phyloP scores from a whole-genome alignment of 2,113 vertebrate genomes.

The Butorides virescens region DNA sequence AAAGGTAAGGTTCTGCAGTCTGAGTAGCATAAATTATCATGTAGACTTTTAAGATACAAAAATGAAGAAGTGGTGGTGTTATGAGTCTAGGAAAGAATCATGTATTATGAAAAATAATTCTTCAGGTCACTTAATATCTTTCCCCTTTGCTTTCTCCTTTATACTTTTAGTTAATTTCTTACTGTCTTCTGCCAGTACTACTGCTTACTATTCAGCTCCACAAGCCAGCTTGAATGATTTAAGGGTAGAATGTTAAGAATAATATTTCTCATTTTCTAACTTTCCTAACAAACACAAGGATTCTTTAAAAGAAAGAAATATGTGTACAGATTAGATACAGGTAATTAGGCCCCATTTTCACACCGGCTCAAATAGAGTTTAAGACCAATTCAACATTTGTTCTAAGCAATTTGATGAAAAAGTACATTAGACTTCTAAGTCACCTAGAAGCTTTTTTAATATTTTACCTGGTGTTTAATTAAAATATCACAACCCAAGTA shows the following conservation, averaged over 20 bases:
- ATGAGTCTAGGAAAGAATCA: neutral
- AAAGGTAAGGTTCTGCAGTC: neutral
- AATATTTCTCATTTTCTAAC: neutral
- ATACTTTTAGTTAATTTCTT: neutral
- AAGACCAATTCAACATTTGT: neutral
- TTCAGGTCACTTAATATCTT: neutral
- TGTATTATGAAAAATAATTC: neutral
- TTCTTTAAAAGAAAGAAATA: neutral
- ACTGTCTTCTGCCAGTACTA: neutral
- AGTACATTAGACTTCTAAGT: neutral
- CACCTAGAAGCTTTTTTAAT: neutral
- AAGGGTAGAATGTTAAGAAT: neutral
- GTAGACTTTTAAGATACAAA: neutral
- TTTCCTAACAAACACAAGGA: neutral
- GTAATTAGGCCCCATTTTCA: neutral
- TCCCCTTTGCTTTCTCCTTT: neutral
- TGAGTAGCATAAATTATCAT: neutral
- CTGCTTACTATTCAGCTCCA: neutral
- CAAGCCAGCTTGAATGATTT: neutral
- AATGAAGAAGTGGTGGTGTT: neutral
- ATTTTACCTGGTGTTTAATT: neutral
- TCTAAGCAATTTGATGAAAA: neutral
- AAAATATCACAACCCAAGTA: neutral
- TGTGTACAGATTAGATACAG: neutral
- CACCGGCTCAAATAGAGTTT: neutral